Percentiles rank a stretch among this genome's conserved stretches.
These are phyloP conservation scores for Papilio helenus DNA, from an alignment of 1,140 invertebrate species.

Conservation along the genomic window DNA sequence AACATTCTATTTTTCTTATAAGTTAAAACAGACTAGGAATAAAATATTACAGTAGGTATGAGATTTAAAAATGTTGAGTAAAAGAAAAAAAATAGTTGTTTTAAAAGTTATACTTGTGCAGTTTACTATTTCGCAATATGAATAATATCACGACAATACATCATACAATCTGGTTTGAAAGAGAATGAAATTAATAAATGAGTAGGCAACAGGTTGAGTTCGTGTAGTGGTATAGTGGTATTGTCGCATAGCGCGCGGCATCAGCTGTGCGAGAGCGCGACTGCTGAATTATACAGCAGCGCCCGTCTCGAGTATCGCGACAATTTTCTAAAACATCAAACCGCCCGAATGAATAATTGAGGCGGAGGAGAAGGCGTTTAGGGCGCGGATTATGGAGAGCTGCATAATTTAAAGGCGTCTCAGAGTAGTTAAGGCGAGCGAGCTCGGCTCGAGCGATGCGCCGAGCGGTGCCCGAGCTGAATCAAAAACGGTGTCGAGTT, in stretches of 20 bases:
- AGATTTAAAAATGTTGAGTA: background rate
- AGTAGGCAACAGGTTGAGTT: conserved; percentile 21
- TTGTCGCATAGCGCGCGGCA: conserved; percentile 43
- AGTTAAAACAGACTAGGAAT: background rate
- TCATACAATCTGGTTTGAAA: background rate
- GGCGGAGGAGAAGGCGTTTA: conserved; percentile 76
- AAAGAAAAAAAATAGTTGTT: background rate
- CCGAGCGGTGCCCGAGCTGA: conserved; percentile 51
- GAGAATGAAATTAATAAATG: conserved; percentile 27
- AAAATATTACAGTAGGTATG: background rate
- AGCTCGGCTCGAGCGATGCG: conserved; percentile 45
- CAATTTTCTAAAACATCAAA: conserved; percentile 82
- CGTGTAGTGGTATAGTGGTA: background rate
- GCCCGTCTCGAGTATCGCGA: conserved; percentile 70
- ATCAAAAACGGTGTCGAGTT: conserved; percentile 74
- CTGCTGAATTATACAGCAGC: conserved; percentile 70
- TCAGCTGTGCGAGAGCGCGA: conserved; percentile 63
- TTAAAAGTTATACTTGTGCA: background rate
- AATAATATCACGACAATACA: background rate
- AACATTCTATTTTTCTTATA: no score
- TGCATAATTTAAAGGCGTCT: conserved; percentile 80
- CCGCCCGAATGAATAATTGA: conserved; percentile 80
- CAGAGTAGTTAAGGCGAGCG: conserved; percentile 63
- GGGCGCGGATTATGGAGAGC: conserved; percentile 78
- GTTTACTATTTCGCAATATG: background rate